Evolutionary conservation across 2,797 vertebrate genomes (phyloP).

Genomic region (Columba guinea): DNA sequence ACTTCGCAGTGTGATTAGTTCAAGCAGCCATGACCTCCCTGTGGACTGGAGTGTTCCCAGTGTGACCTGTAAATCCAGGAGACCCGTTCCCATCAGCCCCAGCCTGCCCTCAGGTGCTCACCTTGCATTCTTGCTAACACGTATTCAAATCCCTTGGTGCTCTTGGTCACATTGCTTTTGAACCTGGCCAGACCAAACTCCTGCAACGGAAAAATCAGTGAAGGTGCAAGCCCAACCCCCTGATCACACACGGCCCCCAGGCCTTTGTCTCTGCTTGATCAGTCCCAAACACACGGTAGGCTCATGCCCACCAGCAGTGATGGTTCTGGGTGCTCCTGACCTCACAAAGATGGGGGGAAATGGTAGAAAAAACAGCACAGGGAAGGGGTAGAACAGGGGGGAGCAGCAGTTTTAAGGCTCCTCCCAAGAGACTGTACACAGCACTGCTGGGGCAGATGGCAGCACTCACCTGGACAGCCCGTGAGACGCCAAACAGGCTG

Average conservation of each 20-base stretch:
- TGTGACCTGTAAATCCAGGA: background rate
- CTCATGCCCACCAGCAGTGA: background rate
- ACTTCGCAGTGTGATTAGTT: background rate
- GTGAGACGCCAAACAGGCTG: slow-evolving; percentile 89
- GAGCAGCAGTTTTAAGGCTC: background rate
- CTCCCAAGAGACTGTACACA: accelerated
- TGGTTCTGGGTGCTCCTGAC: background rate
- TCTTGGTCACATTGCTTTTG: slow-evolving; percentile 94
- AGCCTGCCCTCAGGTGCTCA: slow-evolving; percentile 52
- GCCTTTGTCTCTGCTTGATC: background rate
- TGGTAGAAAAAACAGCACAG: background rate
- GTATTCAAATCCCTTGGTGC: slow-evolving; percentile 94
- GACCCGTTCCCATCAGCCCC: background rate
- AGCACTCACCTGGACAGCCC: slow-evolving; percentile 91
- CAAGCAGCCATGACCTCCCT: background rate
- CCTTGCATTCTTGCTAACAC: slow-evolving; percentile 95
- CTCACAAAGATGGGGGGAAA: background rate
- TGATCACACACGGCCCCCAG: background rate
- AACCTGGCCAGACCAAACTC: slow-evolving; percentile 96
- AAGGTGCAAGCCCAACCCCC: background rate
- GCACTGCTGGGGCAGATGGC: accelerated
- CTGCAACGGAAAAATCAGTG: slow-evolving; percentile 70
- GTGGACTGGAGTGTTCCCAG: background rate
- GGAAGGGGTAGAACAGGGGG: accelerated
- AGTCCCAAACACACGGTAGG: background rate